Percentiles rank a stretch among this genome's conserved stretches.
These are phyloP conservation scores for Elysia crispata DNA, from an alignment of 2,888 invertebrate genomes.

Conservation along the genomic window DNA sequence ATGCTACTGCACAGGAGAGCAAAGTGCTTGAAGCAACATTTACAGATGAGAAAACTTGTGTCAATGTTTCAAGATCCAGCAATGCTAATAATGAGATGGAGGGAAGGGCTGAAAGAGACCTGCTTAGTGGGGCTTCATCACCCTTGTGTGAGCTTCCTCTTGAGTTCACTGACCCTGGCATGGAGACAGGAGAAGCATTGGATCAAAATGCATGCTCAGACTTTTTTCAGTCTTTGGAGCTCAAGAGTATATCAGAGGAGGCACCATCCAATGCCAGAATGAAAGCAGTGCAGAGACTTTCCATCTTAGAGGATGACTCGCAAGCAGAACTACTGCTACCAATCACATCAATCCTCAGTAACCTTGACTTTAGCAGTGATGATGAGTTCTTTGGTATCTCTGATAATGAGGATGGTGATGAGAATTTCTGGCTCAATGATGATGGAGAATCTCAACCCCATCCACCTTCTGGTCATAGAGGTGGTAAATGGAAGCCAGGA, in stretches of 20 bases:
- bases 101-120: conserved; percentile 3
- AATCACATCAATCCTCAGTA: conserved; percentile 72
- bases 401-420: conserved; percentile 66
- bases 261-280: conserved; percentile 42
- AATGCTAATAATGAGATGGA: neutral
- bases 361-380: conserved; percentile 73
- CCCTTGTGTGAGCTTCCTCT: conserved; percentile 51
- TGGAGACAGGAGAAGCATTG: conserved; percentile 51
- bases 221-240: conserved; percentile 87
- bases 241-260: conserved; percentile 70
- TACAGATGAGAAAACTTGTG: neutral
- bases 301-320: conserved; percentile 46
- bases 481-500: conserved; percentile 86
- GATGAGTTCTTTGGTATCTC: conserved; percentile 65
- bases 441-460: conserved; percentile 57
- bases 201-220: conserved; percentile 77
- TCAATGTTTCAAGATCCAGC: neutral
- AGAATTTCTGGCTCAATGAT: conserved; percentile 50
- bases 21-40: neutral
- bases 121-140: conserved; percentile 41
- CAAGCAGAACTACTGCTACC: conserved; percentile 58
- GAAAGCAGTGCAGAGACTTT: conserved; percentile 45
- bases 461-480: conserved; percentile 70
- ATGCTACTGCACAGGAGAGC: conserved; percentile 27
- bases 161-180: conserved; percentile 56